Evolutionary conservation across 1,140 invertebrate species (phyloP).

Genomic region (Ips typographus): DNA sequence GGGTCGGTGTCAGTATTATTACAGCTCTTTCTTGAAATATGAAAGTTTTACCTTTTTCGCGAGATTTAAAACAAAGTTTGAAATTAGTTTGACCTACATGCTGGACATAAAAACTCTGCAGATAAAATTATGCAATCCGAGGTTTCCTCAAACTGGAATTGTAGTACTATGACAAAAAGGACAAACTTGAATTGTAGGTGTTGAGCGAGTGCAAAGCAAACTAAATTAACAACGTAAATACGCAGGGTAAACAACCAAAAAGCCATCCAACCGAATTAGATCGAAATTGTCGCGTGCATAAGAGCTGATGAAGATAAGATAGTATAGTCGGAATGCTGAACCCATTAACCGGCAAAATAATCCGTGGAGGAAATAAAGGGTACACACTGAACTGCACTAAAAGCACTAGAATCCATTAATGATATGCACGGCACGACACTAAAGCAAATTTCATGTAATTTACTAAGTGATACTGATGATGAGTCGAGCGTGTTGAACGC

Average conservation of each 20-base stretch:
- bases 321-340: neutral
- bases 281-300: slow-evolving; percentile 8
- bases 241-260: slow-evolving; percentile 7
- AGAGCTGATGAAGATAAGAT: slow-evolving; percentile 9
- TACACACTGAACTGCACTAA: slow-evolving; percentile 1
- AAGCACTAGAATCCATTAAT: slow-evolving; percentile 6
- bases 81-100: too few relatives aligned
- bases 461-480: neutral
- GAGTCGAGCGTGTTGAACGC: too few relatives aligned
- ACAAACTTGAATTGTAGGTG: neutral
- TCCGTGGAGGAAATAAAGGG: neutral
- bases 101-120: too few relatives aligned
- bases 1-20: too few relatives aligned
- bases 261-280: slow-evolving; percentile 7
- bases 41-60: too few relatives aligned
- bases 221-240: slow-evolving; percentile 3
- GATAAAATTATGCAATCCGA: too few relatives aligned
- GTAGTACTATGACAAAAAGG: too few relatives aligned
- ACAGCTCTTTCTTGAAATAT: too few relatives aligned
- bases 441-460: neutral
- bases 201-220: slow-evolving; percentile 2
- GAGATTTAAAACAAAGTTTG: too few relatives aligned
- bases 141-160: too few relatives aligned
- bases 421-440: neutral
- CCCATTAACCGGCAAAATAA: slow-evolving; percentile 2